Conservation (phyloP, 2,888 invertebrate species). For the Campaea margaritaria region DNA sequence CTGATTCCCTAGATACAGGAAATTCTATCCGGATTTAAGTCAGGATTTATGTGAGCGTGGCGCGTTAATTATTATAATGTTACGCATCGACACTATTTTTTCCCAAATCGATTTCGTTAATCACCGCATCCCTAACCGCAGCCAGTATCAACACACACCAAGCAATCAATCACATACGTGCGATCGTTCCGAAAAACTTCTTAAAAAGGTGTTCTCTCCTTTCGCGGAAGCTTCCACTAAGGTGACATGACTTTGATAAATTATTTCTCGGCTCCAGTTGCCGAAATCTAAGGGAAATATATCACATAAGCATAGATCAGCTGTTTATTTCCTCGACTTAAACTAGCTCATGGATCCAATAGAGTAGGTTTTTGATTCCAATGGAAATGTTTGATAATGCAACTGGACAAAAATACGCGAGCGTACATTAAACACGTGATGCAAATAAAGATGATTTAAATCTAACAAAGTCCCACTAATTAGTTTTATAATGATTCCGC, state of each 20-base stretch:
- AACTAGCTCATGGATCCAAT: not conserved
- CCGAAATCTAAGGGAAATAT: constrained; percentile 24
- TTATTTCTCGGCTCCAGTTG: constrained; percentile 30
- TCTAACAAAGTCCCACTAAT: no score
- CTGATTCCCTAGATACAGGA: no score
- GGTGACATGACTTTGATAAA: constrained; percentile 45
- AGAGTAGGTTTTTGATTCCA: not conserved
- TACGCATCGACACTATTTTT: no score
- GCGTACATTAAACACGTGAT: no score
- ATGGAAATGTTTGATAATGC: no score
- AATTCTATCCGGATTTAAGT: no score
- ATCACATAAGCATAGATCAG: constrained; percentile 16
- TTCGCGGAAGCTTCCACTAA: constrained; percentile 26
- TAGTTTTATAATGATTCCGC: no score
- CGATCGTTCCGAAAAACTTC: constrained; percentile 37
- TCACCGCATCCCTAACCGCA: constrained; percentile 11
- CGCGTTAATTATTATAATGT: no score
- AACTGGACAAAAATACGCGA: no score
- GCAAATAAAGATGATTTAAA: no score
- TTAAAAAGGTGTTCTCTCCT: constrained; percentile 41
- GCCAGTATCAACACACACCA: constrained; percentile 25
- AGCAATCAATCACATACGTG: constrained; percentile 8
- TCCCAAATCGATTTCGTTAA: constrained; percentile 6
- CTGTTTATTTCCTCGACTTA: constrained; percentile 9
- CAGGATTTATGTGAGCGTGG: no score